Evolutionary conservation across 1,140 invertebrate species (phyloP), one percentile per base, ranked within the genome.

Genomic region (Drosophila suzukii): DNA sequence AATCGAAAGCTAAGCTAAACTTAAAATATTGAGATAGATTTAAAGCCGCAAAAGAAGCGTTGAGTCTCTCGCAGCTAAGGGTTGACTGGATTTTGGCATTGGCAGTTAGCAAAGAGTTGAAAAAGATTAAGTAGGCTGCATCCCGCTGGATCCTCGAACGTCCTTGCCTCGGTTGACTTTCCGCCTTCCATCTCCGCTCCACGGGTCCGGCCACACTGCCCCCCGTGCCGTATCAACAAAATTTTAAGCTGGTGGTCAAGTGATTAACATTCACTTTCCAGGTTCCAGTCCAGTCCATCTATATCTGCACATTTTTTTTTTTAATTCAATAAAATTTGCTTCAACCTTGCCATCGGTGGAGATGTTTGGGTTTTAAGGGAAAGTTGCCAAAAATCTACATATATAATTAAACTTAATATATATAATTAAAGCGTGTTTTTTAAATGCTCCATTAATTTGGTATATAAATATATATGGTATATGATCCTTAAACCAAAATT

Each of bases 211-310:
- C 89, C 90, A 91, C 63, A 70, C 32, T 85, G 73, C 63, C 78
- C 78, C 78, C 49, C 71, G 46, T 59, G 80, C 62, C 90, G 85
- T 91, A 90, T 79, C 38, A 88, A 91, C 82, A 91, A 91, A 91
- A 91, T 91, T 91, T 91, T 91, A 91, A 77, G 80, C 90, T 89
- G 81, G 83, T 90, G 90, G 82, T 91, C 90, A 91, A 91, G 90
- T 89, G 82, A 91, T 91, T 91, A 90, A 79, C 62, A 78, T 73
- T 67, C 56, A 55, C 59, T 74, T 72, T 50, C 20, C 10, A 27
- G 13, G 38, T 41, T 62, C 51, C 55, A 20, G 43, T 66, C 6
- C 34, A n/a, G 56, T 60, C 49, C 49, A 32, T 17, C 6, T 24
- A 27, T 20, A 36, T 51, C 13, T 24, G 12, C 17, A 1, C 17